Evolutionary conservation across 2,797 vertebrate genomes (phyloP).

Genomic region (Chiloscyllium punctatum): DNA sequence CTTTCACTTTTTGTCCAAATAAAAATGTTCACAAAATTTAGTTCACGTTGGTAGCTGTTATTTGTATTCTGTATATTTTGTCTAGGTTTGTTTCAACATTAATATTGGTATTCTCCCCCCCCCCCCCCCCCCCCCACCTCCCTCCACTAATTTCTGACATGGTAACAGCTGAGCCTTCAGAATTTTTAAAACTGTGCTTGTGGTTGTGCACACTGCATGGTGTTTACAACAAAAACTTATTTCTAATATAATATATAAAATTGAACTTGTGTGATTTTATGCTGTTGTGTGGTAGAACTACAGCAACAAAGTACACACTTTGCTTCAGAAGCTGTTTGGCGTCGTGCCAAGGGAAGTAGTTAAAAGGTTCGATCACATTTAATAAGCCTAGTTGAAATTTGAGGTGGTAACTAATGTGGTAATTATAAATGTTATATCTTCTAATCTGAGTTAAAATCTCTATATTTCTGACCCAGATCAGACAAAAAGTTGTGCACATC

Average conservation of each 20-base stretch:
- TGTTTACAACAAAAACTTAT: background rate
- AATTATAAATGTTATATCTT: background rate
- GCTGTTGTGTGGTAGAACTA: background rate
- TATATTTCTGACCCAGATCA: too few relatives aligned
- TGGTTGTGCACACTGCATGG: background rate
- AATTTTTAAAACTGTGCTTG: background rate
- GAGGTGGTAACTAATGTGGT: too few relatives aligned
- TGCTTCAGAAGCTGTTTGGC: background rate
- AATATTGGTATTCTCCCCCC: background rate
- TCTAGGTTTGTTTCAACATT: background rate
- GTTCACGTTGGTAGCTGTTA: background rate
- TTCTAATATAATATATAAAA: background rate
- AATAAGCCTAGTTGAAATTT: background rate
- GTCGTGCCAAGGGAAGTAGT: background rate
- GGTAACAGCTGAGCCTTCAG: background rate
- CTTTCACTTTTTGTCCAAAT: constrained; percentile 12
- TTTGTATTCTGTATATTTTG: background rate
- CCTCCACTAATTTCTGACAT: background rate
- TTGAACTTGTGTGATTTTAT: background rate
- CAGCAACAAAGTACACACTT: background rate
- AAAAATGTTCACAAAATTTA: constrained; percentile 11
- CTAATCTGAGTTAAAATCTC: too few relatives aligned
- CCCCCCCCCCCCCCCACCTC: too few relatives aligned
- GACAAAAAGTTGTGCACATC: too few relatives aligned
- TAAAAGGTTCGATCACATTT: background rate